Conservation (phyloP, 2,113 vertebrate species). For the Thinocorus orbignyianus region DNA sequence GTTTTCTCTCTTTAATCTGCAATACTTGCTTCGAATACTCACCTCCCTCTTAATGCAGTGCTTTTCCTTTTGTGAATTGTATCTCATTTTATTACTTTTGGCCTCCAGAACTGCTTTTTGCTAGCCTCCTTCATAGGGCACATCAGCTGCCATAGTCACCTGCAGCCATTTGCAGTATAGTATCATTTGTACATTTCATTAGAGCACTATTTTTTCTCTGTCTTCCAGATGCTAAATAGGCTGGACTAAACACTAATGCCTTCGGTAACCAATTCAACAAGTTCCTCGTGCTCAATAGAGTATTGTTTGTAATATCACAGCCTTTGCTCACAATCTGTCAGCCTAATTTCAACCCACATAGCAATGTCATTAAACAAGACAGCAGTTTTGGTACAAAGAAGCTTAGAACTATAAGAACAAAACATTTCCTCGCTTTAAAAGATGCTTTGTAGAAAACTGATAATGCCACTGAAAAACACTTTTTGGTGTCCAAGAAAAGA, state of each 20-base stretch:
- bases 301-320: conserved; percentile 55
- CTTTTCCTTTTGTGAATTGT: not conserved
- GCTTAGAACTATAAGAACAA: conserved; percentile 29
- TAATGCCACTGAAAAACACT: not conserved
- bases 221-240: conserved; percentile 46
- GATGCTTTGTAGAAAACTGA: not conserved
- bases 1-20: not conserved
- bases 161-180: conserved; percentile 16
- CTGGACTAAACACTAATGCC: conserved; percentile 10
- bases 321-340: conserved; percentile 60
- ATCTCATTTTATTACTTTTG: not conserved
- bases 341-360: conserved; percentile 50
- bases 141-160: not conserved
- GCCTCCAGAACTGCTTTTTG: not conserved
- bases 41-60: not conserved
- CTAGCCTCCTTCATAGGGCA: not conserved
- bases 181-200: conserved; percentile 24
- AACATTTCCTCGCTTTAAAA: not conserved
- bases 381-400: conserved; percentile 26
- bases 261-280: conserved; percentile 50
- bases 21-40: not conserved
- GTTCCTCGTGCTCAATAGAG: conserved; percentile 29
- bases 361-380: conserved; percentile 54
- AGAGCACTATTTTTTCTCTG: not conserved
- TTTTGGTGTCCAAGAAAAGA: not conserved